Percentiles rank a stretch among this genome's conserved stretches.
phyloP scores from a whole-genome alignment of 2,888 invertebrate genomes.

The Metopia argyrocephala region DNA sequence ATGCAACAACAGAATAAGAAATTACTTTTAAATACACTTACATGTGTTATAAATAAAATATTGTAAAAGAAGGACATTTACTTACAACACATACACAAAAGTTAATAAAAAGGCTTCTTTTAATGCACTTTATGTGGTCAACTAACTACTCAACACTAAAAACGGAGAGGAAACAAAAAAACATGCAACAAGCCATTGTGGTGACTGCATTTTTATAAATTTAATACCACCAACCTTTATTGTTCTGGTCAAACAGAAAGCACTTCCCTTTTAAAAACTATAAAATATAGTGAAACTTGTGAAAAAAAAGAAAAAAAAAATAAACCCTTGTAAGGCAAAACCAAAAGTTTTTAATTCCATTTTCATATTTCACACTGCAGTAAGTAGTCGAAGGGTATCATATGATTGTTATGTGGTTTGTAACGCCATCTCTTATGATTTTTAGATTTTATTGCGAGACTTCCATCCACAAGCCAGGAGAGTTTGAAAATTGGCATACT shows the following conservation, averaged over 20 bases:
- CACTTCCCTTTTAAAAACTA: no score
- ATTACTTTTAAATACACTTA: not conserved
- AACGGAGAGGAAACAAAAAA: not conserved
- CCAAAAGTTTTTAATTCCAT: no score
- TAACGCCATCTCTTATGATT: no score
- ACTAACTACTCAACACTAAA: not conserved
- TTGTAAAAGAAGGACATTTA: slow-evolving; percentile 27
- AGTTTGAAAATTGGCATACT: no score
- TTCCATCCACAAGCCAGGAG: no score
- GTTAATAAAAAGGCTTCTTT: not conserved
- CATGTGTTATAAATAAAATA: not conserved
- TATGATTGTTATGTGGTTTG: no score
- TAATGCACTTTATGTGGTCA: not conserved
- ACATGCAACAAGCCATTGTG: slow-evolving; percentile 17
- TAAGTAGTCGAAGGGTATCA: no score
- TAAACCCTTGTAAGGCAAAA: no score
- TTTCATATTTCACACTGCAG: no score
- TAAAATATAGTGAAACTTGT: no score
- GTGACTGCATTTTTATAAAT: not conserved
- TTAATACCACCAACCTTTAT: not conserved
- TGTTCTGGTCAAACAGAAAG: not conserved
- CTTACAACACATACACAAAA: slow-evolving; percentile 13
- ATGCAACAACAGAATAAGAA: not conserved
- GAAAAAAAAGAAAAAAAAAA: no score
- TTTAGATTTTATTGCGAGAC: no score